A percentile compares a stretch with the other conserved stretches of the same genome.
Evolutionary conservation across 2,113 vertebrate genomes (phyloP).

Genomic region (Oenanthe oenanthe): DNA sequence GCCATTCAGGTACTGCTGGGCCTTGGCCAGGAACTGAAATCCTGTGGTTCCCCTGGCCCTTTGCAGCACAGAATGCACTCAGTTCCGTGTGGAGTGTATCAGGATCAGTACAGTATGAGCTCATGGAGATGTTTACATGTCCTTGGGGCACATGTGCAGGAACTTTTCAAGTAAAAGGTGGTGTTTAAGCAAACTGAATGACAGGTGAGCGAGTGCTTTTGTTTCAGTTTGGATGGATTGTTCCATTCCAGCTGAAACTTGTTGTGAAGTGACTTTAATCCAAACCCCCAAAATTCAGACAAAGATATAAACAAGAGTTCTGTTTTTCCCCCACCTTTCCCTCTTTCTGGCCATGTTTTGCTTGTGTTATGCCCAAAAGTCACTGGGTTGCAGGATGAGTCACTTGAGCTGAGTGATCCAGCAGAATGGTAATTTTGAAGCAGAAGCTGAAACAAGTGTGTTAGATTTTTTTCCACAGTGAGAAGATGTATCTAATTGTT

Average conservation of each 20-base stretch:
- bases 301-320: background rate
- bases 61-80: background rate
- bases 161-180: background rate
- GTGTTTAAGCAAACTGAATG: background rate
- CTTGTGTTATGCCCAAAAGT: background rate
- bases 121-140: background rate
- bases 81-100: accelerated
- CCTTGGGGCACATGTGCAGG: accelerated
- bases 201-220: background rate
- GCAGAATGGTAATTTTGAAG: background rate
- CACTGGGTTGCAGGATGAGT: background rate
- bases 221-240: background rate
- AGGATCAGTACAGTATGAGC: background rate
- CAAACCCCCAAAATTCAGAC: background rate
- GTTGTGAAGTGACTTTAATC: background rate
- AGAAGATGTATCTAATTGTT: background rate
- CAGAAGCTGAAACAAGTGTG: background rate
- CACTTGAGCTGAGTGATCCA: background rate
- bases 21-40: background rate
- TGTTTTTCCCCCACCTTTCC: background rate
- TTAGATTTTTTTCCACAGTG: background rate
- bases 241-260: background rate
- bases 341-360: background rate
- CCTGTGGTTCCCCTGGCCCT: background rate
- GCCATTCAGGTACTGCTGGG: conserved; percentile 80